Conservation (phyloP, 2,888 invertebrate genomes). For the Brachynemurus nebulosus region DNA sequence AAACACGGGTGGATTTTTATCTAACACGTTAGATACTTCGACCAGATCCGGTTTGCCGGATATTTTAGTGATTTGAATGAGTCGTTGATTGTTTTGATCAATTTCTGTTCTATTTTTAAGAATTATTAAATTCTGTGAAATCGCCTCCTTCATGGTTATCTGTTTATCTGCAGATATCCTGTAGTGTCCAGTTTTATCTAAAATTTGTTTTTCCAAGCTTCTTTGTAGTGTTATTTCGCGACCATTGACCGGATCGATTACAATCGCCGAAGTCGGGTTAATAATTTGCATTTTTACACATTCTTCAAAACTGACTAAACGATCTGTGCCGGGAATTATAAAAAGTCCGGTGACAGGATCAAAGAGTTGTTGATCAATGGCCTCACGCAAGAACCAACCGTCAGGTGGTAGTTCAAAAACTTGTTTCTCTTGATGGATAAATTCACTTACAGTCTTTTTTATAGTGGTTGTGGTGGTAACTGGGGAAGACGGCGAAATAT, state of each 20-base stretch:
- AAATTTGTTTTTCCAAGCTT: slow-evolving; percentile 63
- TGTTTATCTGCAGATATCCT: slow-evolving; percentile 31
- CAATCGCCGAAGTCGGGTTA: slow-evolving; percentile 67
- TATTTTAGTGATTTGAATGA: slow-evolving; percentile 58
- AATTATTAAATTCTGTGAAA: slow-evolving; percentile 47
- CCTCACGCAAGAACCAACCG: slow-evolving; percentile 72
- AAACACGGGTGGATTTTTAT: slow-evolving; percentile 34
- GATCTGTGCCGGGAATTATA: slow-evolving; percentile 73
- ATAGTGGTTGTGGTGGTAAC: not conserved
- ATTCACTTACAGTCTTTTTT: not conserved
- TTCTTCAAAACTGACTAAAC: slow-evolving; percentile 72
- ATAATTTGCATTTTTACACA: slow-evolving; percentile 76
- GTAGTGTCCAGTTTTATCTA: slow-evolving; percentile 71
- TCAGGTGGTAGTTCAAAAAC: slow-evolving; percentile 67
- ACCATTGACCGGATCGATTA: slow-evolving; percentile 61
- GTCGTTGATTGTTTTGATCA: slow-evolving; percentile 39
- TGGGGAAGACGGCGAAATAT: not conserved
- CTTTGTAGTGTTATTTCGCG: slow-evolving; percentile 51
- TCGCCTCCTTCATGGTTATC: slow-evolving; percentile 62
- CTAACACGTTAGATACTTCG: slow-evolving; percentile 46
- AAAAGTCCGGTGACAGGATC: slow-evolving; percentile 75
- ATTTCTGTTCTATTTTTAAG: slow-evolving; percentile 39
- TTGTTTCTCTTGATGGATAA: slow-evolving; percentile 38
- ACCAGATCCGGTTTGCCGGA: slow-evolving; percentile 57
- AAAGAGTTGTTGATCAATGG: slow-evolving; percentile 68